These are phyloP conservation scores for Merops nubicus DNA, from an alignment of 2,113 vertebrate genomes.

Conservation along the genomic window DNA sequence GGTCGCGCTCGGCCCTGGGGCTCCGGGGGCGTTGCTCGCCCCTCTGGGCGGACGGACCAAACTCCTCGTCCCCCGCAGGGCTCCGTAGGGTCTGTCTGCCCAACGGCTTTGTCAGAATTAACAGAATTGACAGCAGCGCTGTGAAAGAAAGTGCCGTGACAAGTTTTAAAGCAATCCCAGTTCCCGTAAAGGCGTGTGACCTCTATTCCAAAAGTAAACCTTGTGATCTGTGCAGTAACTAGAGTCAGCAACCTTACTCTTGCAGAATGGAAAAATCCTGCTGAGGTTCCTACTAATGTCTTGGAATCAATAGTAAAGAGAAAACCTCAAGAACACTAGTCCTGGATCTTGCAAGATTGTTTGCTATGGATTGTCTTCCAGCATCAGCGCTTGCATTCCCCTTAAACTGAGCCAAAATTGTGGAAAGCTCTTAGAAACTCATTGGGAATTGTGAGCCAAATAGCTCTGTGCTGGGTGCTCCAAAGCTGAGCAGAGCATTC, in stretches of 20 bases:
- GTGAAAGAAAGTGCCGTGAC: neutral
- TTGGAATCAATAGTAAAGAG: neutral
- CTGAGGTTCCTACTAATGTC: neutral
- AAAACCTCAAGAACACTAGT: neutral
- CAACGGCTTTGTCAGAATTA: fast-evolving
- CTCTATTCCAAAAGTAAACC: neutral
- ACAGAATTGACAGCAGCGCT: too few species aligned
- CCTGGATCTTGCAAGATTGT: neutral
- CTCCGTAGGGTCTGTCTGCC: fast-evolving
- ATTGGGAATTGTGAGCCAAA: fast-evolving
- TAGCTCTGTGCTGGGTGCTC: neutral
- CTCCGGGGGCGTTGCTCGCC: fast-evolving
- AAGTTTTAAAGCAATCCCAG: too few species aligned
- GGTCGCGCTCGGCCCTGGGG: fast-evolving
- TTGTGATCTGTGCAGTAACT: fast-evolving
- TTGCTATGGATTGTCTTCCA: fast-evolving
- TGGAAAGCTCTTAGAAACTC: neutral
- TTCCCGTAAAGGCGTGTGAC: fast-evolving
- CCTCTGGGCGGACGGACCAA: fast-evolving
- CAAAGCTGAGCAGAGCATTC: neutral
- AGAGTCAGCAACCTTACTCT: too few species aligned
- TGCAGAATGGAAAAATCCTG: neutral
- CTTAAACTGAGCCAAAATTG: neutral
- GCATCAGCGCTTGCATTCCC: neutral
- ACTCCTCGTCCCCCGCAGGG: fast-evolving